Evolutionary conservation across 2,888 invertebrate genomes (phyloP).

Genomic region (Pseudococcus jackbeardsleyi): DNA sequence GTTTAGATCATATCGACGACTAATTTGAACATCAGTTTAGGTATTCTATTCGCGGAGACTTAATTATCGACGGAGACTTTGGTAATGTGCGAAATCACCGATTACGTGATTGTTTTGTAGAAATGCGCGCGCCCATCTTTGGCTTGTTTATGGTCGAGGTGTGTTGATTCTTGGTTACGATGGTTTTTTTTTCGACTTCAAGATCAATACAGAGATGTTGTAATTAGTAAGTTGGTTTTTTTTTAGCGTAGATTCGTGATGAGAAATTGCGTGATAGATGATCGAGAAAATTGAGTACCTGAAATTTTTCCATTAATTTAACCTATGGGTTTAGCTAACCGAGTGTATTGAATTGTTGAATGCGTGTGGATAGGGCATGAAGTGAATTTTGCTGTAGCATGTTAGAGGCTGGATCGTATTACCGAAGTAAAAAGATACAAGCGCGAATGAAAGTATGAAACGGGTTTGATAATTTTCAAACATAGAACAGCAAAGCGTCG

Average conservation of each 20-base stretch:
- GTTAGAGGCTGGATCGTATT: background rate
- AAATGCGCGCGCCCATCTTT: background rate
- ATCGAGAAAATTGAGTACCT: conserved; percentile 7
- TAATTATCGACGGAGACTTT: conserved; percentile 27
- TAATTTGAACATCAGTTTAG: conserved; percentile 4
- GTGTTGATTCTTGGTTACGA: background rate
- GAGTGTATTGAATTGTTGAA: background rate
- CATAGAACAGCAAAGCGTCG: background rate
- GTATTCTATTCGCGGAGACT: conserved; percentile 35
- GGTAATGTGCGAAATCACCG: conserved; percentile 21
- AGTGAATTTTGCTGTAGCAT: background rate
- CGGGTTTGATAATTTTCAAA: conserved; percentile 1
- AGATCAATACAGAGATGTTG: conserved; percentile 26
- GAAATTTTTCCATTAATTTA: conserved; percentile 6
- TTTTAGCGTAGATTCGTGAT: conserved; percentile 39
- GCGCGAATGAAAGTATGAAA: background rate
- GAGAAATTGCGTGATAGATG: conserved; percentile 19
- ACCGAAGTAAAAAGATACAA: background rate
- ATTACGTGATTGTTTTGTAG: conserved; percentile 43
- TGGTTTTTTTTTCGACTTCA: conserved; percentile 1
- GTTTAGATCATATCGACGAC: background rate
- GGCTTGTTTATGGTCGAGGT: background rate
- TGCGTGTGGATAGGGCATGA: background rate
- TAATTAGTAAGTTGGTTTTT: conserved; percentile 45
- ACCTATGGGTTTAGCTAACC: background rate